Evolutionary conservation across 1,140 invertebrate genomes (phyloP).

Genomic region (Goniozus legneri): DNA sequence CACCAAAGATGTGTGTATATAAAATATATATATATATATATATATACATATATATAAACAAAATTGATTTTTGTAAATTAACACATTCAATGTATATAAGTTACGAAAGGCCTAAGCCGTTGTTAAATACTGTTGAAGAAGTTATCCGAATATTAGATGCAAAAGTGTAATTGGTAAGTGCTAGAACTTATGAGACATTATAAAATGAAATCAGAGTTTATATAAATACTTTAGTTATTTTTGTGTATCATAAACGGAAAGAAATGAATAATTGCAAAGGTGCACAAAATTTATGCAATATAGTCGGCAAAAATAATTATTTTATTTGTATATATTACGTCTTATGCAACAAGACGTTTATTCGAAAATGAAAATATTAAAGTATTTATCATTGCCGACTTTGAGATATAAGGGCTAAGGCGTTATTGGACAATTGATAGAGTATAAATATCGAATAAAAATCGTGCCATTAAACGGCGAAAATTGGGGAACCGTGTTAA

Average conservation of each 20-base stretch:
- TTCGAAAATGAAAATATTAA: constrained; percentile 21
- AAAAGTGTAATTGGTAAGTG: constrained; percentile 42
- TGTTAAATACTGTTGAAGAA: constrained; percentile 50
- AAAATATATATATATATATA: no score
- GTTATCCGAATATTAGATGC: constrained; percentile 20
- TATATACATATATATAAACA: no score
- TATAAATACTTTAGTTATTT: constrained; percentile 50
- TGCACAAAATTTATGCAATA: constrained; percentile 46
- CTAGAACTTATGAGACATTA: constrained; percentile 45
- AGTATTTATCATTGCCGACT: constrained; percentile 31
- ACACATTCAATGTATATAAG: constrained; percentile 27
- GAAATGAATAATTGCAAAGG: constrained; percentile 20
- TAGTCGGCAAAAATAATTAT: constrained; percentile 30
- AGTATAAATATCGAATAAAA: constrained; percentile 38
- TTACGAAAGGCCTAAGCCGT: constrained; percentile 47
- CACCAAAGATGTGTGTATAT: no score
- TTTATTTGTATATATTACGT: constrained; percentile 32
- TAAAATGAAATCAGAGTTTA: constrained; percentile 49
- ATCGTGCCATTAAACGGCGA: constrained; percentile 49
- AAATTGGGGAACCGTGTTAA: constrained; percentile 38
- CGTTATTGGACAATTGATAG: constrained; percentile 33
- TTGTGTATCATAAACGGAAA: constrained; percentile 37
- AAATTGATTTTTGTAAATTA: constrained; percentile 41
- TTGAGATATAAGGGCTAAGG: constrained; percentile 23
- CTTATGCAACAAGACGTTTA: constrained; percentile 23